phyloP scores from a whole-genome alignment of 2,797 vertebrate genomes.

The Euphonia xanthogaster region DNA sequence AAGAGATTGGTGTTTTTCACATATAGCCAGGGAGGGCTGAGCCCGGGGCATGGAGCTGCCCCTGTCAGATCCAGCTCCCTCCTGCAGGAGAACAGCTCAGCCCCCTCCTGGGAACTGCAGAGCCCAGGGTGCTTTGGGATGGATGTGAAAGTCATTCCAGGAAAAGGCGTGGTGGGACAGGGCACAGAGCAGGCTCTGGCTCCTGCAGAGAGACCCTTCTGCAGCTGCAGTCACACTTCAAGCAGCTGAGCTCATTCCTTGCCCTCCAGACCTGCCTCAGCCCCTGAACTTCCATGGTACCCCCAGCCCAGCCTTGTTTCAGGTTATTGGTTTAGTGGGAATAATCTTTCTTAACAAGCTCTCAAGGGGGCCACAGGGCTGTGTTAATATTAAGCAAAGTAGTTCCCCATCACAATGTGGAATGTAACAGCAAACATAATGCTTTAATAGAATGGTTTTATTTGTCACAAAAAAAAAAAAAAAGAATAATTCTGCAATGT shows the following conservation, averaged over 20 bases:
- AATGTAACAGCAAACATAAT: neutral
- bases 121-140: neutral
- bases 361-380: neutral
- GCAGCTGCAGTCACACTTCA: neutral
- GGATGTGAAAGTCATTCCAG: neutral
- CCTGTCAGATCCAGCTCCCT: too few species aligned
- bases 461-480: conserved; percentile 11
- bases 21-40: too few species aligned
- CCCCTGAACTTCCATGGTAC: neutral
- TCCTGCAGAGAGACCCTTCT: neutral
- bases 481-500: neutral
- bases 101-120: neutral
- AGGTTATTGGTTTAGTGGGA: neutral
- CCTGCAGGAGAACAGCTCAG: neutral
- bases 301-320: neutral
- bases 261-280: neutral
- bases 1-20: too few species aligned
- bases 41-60: too few species aligned
- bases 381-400: neutral
- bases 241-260: neutral
- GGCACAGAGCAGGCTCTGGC: neutral
- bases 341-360: neutral
- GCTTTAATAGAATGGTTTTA: neutral
- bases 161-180: neutral
- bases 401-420: neutral